A percentile compares a stretch with the other conserved stretches of the same genome.
phyloP scores from a whole-genome alignment of 2,888 invertebrate species.

The Platycheirus rosarum region DNA sequence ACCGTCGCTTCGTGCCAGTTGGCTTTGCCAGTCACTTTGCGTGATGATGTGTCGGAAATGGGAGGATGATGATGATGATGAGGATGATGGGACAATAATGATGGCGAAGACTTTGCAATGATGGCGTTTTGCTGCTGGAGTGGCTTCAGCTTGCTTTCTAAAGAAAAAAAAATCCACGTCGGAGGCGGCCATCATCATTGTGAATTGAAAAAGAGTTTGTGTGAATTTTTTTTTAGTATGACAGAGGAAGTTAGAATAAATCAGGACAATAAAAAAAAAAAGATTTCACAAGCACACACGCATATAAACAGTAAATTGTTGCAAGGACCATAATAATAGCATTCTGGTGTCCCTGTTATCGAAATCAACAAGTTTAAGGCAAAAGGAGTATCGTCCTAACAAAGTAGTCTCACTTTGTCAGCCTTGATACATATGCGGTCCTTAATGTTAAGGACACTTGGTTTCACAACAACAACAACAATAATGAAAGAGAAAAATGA shows the following conservation, averaged over 20 bases:
- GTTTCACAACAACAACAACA: constrained; percentile 5
- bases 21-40: constrained; percentile 28
- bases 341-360: constrained; percentile 17
- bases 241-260: constrained; percentile 7
- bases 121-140: constrained; percentile 54
- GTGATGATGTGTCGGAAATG: constrained; percentile 27
- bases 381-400: background rate
- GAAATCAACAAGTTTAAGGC: constrained; percentile 25
- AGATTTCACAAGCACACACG: constrained; percentile 18
- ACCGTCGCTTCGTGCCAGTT: constrained; percentile 52
- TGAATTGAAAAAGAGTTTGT: constrained; percentile 55
- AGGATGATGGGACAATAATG: constrained; percentile 33
- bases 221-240: constrained; percentile 16
- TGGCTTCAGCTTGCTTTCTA: constrained; percentile 72
- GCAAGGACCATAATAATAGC: constrained; percentile 20
- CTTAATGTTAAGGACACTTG: constrained; percentile 14
- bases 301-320: constrained; percentile 12
- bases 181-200: background rate
- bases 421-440: constrained; percentile 11
- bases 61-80: constrained; percentile 14
- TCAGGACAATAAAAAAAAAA: constrained; percentile 8
- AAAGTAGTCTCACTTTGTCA: constrained; percentile 15
- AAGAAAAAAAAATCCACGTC: constrained; percentile 6
- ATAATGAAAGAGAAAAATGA: constrained; percentile 19
- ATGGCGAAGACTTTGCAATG: constrained; percentile 39